A percentile compares a stretch with the other conserved stretches of the same genome.
Conservation (phyloP, 2,113 vertebrate species). For the Chaetura pelagica region DNA sequence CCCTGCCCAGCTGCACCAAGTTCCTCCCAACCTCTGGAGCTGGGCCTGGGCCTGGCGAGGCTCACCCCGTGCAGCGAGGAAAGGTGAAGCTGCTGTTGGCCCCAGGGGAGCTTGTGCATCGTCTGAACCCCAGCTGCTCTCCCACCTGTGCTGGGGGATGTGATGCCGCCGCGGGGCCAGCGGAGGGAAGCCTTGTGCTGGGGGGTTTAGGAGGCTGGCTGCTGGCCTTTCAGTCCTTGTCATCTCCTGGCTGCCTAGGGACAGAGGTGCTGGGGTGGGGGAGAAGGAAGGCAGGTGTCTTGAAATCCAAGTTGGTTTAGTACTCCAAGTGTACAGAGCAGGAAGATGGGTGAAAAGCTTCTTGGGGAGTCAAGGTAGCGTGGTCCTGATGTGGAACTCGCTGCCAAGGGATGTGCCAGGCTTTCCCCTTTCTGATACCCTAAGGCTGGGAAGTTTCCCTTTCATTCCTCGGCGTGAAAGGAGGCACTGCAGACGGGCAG, state of each 20-base stretch:
- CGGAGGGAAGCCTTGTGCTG: neutral
- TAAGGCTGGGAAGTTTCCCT: neutral
- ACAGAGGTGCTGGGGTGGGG: neutral
- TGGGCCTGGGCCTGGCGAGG: neutral
- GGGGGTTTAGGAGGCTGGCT: neutral
- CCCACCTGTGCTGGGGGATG: rapidly evolving
- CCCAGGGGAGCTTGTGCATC: rapidly evolving
- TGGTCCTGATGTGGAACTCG: neutral
- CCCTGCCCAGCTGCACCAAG: neutral
- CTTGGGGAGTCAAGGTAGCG: neutral
- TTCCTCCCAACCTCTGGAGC: neutral
- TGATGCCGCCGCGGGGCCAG: too few species aligned
- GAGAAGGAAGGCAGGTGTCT: rapidly evolving
- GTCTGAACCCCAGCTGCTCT: neutral
- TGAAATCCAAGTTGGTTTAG: neutral
- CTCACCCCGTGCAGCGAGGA: rapidly evolving
- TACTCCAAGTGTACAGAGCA: neutral
- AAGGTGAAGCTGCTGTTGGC: neutral
- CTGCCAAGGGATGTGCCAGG: neutral
- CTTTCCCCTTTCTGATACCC: neutral
- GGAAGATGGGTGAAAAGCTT: neutral
- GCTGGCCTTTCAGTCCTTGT: neutral
- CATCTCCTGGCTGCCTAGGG: neutral
- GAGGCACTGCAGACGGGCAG: rapidly evolving
- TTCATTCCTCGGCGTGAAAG: rapidly evolving